Conservation (phyloP, 2,113 vertebrate species). For the Blennius ocellaris region DNA sequence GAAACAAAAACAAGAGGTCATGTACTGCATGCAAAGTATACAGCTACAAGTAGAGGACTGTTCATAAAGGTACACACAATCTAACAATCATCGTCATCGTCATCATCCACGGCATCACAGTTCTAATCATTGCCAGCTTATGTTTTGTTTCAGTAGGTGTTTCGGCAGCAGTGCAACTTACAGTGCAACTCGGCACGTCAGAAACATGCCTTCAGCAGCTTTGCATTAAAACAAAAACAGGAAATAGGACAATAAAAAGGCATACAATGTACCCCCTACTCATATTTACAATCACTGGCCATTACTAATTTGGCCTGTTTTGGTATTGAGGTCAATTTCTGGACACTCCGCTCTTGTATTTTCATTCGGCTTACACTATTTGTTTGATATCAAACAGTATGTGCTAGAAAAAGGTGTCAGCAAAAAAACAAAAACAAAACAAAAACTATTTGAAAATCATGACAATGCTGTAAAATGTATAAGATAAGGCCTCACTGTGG, state of each 20-base stretch:
- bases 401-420: constrained; percentile 34
- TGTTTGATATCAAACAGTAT: constrained; percentile 20
- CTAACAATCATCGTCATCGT: constrained; percentile 42
- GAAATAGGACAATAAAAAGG: constrained; percentile 47
- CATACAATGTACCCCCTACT: constrained; percentile 40
- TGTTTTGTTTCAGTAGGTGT: constrained; percentile 57
- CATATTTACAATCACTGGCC: constrained; percentile 71
- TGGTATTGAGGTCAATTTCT: constrained; percentile 69
- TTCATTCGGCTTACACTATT: constrained; percentile 39
- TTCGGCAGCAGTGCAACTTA: constrained; percentile 67
- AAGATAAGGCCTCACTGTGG: constrained; percentile 76
- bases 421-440: constrained; percentile 12
- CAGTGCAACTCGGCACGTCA: constrained; percentile 63
- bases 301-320: constrained; percentile 67
- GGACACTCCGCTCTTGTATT: constrained; percentile 27
- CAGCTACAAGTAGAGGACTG: constrained; percentile 33
- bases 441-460: constrained; percentile 37
- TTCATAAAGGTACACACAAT: constrained; percentile 28
- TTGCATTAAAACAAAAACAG: constrained; percentile 37
- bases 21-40: constrained; percentile 27
- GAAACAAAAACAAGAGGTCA: no score
- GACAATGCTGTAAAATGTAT: constrained; percentile 57
- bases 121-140: constrained; percentile 31
- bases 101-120: constrained; percentile 4
- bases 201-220: constrained; percentile 76